These are phyloP conservation scores for Alauda arvensis DNA, from an alignment of 2,797 vertebrate genomes.

Conservation along the genomic window DNA sequence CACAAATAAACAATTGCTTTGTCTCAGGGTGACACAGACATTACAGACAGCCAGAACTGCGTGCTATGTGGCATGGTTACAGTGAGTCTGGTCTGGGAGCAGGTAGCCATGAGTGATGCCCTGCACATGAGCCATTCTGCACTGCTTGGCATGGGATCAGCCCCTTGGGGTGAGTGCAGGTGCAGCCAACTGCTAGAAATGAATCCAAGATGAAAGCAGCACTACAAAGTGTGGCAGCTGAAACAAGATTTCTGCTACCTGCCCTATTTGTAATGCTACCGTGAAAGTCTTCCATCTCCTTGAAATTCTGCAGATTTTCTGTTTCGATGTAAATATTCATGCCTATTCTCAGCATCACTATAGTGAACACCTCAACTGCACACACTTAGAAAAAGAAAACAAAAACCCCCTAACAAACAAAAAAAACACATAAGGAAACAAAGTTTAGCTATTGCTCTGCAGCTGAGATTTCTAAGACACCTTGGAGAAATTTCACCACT, in stretches of 20 bases:
- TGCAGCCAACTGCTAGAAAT: not conserved
- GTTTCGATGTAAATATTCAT: not conserved
- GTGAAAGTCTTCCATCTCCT: not conserved
- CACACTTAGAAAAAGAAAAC: not conserved
- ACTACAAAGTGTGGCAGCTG: not conserved
- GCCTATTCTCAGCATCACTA: not conserved
- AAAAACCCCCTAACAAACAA: not conserved
- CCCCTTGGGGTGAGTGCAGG: not conserved
- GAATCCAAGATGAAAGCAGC: not conserved
- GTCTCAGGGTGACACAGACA: not conserved
- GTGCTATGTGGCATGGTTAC: not conserved
- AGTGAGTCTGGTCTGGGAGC: not conserved
- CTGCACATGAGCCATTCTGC: not conserved
- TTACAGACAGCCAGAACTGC: not conserved
- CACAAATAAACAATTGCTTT: not conserved
- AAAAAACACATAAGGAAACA: not conserved
- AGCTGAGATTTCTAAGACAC: not conserved
- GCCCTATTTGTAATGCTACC: not conserved
- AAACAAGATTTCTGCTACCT: not conserved
- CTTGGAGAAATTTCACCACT: not conserved
- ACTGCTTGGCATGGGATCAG: not conserved
- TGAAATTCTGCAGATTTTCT: conserved; percentile 5
- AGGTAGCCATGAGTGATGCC: not conserved
- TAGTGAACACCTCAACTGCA: not conserved
- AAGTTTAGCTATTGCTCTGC: not conserved